Base-by-base conservation (phyloP, 2,797 vertebrate species). In the Hafferia zeledoni region DNA sequence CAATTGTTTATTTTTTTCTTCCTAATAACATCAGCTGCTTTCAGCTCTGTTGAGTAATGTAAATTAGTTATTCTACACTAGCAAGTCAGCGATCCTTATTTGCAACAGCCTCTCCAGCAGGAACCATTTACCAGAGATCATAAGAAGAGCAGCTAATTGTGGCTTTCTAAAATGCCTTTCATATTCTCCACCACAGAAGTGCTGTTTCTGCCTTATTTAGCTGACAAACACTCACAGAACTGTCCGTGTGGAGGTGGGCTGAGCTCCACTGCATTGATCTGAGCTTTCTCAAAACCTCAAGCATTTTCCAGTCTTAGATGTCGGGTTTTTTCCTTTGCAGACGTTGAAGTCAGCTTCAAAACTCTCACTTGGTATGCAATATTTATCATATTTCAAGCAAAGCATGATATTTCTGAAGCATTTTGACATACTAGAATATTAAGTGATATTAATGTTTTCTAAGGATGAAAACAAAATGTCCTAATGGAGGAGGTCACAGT, bases 1-100 rank as follows among this genome's bases (percentile, higher is more conserved):
- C 57, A 86, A 77, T 64, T 94, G 63, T 91, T 96, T 95, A 77
- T 80, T 94, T 92, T 92, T 70, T 89, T 89, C 63, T 86, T 75
- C 82, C 57, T 70, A 77, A 85, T 68, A 93, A 52, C 25, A 93
- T 81, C 83, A 57, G 70, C 72, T 88, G 74, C 72, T 72, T 84
- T 87, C 89, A 84, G 55, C 57, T 89, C 86, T 69, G 79, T 41
- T 89, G 72, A 93, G 78, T 44, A 92, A 96, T 78, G 57, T 68
- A 91, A 93, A 94, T 93, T 52, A 77, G 88, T 82, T 94, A 89
- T 69, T 94, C 63, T 69, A 19, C 30, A 46, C 79, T 69, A 76
- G 90, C 85, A 93, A 95, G 89, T 72, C 82, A 95, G 87, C 1
- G 13, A 89, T 82, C 59, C 81, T 94, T 91, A 41, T 69, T 56